Evolutionary conservation across 2,113 vertebrate genomes (phyloP).

Genomic region (Cygnus buccinator): DNA sequence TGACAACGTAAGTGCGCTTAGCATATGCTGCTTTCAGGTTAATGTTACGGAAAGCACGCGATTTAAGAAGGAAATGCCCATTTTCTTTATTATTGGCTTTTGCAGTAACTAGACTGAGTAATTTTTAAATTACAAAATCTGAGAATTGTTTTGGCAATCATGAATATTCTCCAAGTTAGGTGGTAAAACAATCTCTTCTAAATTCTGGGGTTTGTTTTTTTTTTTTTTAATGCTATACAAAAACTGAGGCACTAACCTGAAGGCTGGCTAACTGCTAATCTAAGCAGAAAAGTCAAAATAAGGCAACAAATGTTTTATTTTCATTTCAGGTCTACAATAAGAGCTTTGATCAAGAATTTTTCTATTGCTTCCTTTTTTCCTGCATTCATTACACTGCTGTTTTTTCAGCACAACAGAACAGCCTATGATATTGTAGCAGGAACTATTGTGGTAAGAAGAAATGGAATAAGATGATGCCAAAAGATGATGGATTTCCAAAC

Average conservation of each 20-base stretch:
- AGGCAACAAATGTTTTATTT: conserved; percentile 16
- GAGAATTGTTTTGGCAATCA: background rate
- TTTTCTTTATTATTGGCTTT: background rate
- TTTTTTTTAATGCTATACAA: background rate
- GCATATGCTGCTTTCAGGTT: background rate
- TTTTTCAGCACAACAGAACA: conserved; percentile 97
- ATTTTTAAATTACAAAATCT: no score
- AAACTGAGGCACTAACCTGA: background rate
- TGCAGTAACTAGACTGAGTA: background rate
- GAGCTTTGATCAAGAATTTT: conserved; percentile 97
- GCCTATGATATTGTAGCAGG: conserved; percentile 96
- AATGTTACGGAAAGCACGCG: accelerated
- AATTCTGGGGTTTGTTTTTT: background rate
- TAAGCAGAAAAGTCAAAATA: background rate
- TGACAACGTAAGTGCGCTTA: conserved; percentile 89
- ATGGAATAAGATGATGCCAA: conserved; percentile 84
- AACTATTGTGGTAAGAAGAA: conserved; percentile 93
- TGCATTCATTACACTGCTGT: conserved; percentile 93
- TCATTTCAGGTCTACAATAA: conserved; percentile 87
- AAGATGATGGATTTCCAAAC: background rate
- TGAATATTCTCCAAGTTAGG: background rate
- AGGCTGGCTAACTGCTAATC: background rate
- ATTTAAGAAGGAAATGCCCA: background rate
- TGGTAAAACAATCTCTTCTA: background rate
- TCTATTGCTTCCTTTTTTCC: conserved; percentile 97